phyloP scores from a whole-genome alignment of 2,797 vertebrate genomes.

The Mycteria americana region DNA sequence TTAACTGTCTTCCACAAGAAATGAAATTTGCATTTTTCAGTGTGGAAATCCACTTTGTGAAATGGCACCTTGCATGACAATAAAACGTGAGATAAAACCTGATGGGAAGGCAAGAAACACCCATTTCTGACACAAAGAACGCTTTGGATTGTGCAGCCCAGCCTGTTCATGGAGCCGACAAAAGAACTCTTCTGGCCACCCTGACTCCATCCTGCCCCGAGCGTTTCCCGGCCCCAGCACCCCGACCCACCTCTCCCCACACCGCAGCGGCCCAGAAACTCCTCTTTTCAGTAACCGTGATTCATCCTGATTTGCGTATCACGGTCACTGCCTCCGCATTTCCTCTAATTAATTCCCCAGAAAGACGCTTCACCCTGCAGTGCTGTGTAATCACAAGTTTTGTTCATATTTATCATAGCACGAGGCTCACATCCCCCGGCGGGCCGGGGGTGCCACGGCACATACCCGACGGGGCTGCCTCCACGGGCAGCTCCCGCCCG shows the following conservation, averaged over 20 bases:
- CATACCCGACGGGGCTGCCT: rapidly evolving
- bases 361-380: background rate
- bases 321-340: background rate
- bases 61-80: background rate
- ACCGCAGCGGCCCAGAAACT: rapidly evolving
- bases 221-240: background rate
- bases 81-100: background rate
- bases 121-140: background rate
- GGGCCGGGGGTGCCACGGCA: rapidly evolving
- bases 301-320: background rate
- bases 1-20: slow-evolving; percentile 32
- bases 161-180: rapidly evolving
- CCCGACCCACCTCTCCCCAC: background rate
- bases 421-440: rapidly evolving
- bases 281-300: background rate
- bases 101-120: background rate
- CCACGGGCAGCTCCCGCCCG: background rate
- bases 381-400: rapidly evolving
- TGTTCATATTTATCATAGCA: rapidly evolving
- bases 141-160: background rate
- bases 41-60: background rate
- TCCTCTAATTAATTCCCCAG: background rate
- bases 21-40: background rate
- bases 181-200: rapidly evolving
- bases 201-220: rapidly evolving